phyloP scores from a whole-genome alignment of 2,113 vertebrate genomes.

The Chloroceryle aenea region DNA sequence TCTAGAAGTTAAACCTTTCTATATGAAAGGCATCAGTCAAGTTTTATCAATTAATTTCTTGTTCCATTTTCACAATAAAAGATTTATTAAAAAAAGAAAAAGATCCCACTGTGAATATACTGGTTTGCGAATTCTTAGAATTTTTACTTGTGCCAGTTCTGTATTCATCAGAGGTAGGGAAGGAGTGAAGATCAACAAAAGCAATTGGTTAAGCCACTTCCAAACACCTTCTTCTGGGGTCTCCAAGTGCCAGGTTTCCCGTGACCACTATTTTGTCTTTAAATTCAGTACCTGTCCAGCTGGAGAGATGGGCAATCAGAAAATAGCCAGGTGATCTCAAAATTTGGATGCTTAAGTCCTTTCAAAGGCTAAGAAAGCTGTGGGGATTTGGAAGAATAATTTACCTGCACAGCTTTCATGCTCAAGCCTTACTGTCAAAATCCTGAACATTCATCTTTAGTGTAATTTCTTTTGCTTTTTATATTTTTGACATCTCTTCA shows the following conservation, averaged over 20 bases:
- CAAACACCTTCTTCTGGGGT: not conserved
- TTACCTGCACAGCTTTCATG: not conserved
- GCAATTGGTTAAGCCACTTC: not conserved
- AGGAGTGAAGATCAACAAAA: not conserved
- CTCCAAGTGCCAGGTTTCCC: not conserved
- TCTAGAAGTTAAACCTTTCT: not conserved
- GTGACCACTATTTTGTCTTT: not conserved
- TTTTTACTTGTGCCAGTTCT: not conserved
- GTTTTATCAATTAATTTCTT: not conserved
- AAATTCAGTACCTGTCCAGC: not conserved
- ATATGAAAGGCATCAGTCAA: not conserved
- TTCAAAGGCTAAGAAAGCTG: not conserved
- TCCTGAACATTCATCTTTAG: not conserved
- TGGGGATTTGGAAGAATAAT: not conserved
- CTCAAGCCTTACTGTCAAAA: not conserved
- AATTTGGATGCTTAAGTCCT: fast-evolving
- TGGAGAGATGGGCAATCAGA: not conserved
- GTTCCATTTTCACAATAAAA: not conserved
- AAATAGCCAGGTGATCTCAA: not conserved
- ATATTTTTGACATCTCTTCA: not conserved
- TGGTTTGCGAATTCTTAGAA: not conserved
- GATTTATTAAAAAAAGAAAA: not conserved
- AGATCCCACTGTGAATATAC: not conserved
- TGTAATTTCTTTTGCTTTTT: not conserved
- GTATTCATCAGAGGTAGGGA: not conserved